Base-by-base conservation (phyloP, 2,797 vertebrate species). In the Corythornis leucogaster region DNA sequence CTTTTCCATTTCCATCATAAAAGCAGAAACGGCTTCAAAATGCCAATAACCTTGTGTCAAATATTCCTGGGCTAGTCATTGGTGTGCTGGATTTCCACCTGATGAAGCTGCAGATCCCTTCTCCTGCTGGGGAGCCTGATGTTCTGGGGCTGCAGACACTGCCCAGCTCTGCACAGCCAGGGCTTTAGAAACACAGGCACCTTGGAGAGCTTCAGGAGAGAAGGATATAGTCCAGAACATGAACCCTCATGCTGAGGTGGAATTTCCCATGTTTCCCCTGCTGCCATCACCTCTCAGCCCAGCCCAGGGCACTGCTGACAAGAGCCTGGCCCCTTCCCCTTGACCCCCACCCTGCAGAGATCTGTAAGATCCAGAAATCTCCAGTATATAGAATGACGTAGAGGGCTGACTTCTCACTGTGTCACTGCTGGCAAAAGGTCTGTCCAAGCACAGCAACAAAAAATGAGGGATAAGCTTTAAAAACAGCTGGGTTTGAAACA, bases 41-140 rank as follows among this genome's bases (percentile, higher is more conserved):
- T 85, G 75, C 94, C 73, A 89, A 81, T 94, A 81, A 93, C 96
- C 94, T 95, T 92, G 82, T 90, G 77, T 91, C 84, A 90, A 95
- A 91, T 94, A 94, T 93, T 87, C 85, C 88, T 19, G 15, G 94
- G 80, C 30, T 88, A 85, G 84, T 96, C 31, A 91, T 96, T 96
- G 95, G 80, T 95, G 96, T 95, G 86, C 94, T 93, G 96, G 78
- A 91, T 96, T 97, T 94, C 87, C 75, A 45, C 85, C 81, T 85
- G 79, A 91, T 93, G 96, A 93, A 96, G 79, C 88, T 25, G 15
- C 55, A 14, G 94, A 95, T 95, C 94, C 91, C 93, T 96, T 95
- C 94, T 96, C 96, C 75, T 59, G 33, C 71, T 80, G 77, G 69
- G 80, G 92, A 96, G 91, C 84, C 90, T 92, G 93, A 80, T 92